Evolutionary conservation across 2,113 vertebrate genomes (phyloP).

Genomic region (Labeo rohita): DNA sequence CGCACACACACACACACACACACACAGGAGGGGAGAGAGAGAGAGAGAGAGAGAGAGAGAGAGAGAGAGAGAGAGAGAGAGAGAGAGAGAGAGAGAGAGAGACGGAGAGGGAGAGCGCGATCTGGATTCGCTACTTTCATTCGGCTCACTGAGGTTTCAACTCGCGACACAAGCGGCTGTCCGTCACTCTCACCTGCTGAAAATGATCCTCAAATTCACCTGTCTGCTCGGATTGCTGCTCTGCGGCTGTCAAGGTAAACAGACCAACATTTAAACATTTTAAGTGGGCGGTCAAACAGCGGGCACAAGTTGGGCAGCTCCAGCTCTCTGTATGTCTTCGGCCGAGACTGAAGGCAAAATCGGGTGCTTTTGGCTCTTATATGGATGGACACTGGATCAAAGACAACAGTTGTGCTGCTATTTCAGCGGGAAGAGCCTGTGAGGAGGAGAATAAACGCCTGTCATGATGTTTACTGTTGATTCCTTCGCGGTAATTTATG

Average conservation of each 20-base stretch:
- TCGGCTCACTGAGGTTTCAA: conserved; percentile 53
- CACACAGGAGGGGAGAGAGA: background rate
- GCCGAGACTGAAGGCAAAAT: background rate
- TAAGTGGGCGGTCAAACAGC: conserved; percentile 59
- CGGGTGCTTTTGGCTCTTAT: background rate
- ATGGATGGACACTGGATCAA: conserved; percentile 32
- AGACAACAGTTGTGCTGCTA: conserved; percentile 67
- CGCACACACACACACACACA: background rate
- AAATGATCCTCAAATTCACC: conserved; percentile 71
- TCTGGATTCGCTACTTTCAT: conserved; percentile 60
- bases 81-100: conserved; percentile 29
- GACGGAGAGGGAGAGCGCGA: conserved; percentile 68
- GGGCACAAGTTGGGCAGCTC: conserved; percentile 67
- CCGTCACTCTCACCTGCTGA: conserved; percentile 60
- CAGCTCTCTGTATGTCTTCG: conserved; percentile 32
- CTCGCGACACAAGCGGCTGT: conserved; percentile 63
- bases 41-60: conserved; percentile 69
- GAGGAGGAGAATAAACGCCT: conserved; percentile 22
- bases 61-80: conserved; percentile 65
- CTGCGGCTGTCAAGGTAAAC: conserved; percentile 77
- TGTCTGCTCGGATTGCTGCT: conserved; percentile 74
- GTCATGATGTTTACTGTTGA: background rate
- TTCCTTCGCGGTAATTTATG: background rate
- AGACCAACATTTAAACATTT: conserved; percentile 14
- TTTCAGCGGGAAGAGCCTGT: conserved; percentile 72